Base-by-base conservation (phyloP, 2,888 invertebrate species). In the Luperina nickerlii region DNA sequence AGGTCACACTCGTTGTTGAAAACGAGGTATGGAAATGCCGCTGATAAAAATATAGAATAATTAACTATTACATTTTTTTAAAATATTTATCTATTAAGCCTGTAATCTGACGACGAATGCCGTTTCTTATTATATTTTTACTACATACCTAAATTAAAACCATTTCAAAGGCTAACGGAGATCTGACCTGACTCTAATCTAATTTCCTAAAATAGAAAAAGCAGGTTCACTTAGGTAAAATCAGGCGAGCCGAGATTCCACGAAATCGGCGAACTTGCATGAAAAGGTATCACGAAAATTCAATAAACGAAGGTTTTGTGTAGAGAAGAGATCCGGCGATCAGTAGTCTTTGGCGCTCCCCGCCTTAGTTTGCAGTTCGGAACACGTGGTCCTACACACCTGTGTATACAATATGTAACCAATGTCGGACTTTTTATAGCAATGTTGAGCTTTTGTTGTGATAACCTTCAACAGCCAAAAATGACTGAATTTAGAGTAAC, bases 261-360 rank as follows among this genome's bases (percentile, higher is more conserved):
- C 71, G 42, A 87, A 85, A 85, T 87, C 84, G 87, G 65, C 74
- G 81, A 84, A 85, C 87, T 85, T 87, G 81, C 72, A 77, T 81
- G 81, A 87, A 85, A 87, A 65, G 42, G 81, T 87, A 87, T 85
- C 87, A 87, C 81, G 85, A 85, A 85, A 85, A 85, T 85, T 87
- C 85, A 85, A 85, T 85, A 85, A 85, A 85, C 85, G 87, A 85
- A 84, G 85, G 85, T 77, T 85, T 83, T 87, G 87, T 85, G 87
- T 84, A 69, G 80, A 87, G 87, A 84, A 69, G 80, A 87, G 87
- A 84, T 85, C 87, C 87, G 84, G 57, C 87, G 87, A 85, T 85
- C 85, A 85, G 85, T 87, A 85, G 85, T 84, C 84, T 80, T 83
- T 66, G 81, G 63, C 72, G 74, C 54, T 66, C 68, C 51, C 68